Evolutionary conservation across 2,888 invertebrate genomes (phyloP).

Genomic region (Deladenus siricidicola): DNA sequence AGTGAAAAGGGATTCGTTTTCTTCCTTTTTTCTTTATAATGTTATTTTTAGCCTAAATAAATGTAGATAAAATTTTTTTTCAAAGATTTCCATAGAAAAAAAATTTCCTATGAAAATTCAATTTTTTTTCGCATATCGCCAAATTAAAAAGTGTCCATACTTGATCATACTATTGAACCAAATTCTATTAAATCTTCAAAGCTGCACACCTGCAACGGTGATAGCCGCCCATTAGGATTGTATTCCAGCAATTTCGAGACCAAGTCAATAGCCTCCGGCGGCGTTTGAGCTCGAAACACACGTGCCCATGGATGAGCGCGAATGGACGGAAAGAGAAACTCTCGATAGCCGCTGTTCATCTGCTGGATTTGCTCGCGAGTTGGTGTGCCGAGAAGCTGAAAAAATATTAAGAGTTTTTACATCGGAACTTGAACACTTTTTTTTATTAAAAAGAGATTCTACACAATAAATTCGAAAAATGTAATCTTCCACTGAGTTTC

Average conservation of each 20-base stretch:
- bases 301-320: slow-evolving; percentile 97
- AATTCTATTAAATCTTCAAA: too few relatives aligned
- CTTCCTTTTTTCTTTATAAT: too few relatives aligned
- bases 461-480: neutral
- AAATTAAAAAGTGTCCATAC: too few relatives aligned
- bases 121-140: too few relatives aligned
- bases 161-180: too few relatives aligned
- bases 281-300: slow-evolving; percentile 59
- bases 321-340: slow-evolving; percentile 99
- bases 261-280: slow-evolving; percentile 64
- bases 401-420: neutral
- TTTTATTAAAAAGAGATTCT: neutral
- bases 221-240: slow-evolving; percentile 80
- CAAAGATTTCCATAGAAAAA: neutral
- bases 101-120: too few relatives aligned
- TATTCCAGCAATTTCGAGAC: slow-evolving; percentile 64
- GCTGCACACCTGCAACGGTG: slow-evolving; percentile 9
- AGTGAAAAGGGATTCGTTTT: too few relatives aligned
- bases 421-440: too few relatives aligned
- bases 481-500: neutral
- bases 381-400: slow-evolving; percentile 74
- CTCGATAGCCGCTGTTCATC: slow-evolving; percentile 99
- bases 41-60: too few relatives aligned
- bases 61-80: neutral
- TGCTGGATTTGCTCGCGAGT: slow-evolving; percentile 98